Evolutionary conservation across 2,888 invertebrate genomes (phyloP).

Genomic region (Leptopilina myrica): DNA sequence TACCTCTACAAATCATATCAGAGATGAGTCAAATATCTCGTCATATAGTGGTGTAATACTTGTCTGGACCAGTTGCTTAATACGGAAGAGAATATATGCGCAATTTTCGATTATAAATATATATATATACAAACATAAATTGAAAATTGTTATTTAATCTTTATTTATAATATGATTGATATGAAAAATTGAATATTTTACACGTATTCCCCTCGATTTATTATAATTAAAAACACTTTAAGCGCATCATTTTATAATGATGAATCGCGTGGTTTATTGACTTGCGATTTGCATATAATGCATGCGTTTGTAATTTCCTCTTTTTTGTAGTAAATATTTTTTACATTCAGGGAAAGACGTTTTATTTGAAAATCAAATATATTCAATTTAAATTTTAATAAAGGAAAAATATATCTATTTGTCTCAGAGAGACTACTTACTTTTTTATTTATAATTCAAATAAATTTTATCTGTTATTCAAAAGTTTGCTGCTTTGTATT

Average conservation of each 20-base stretch:
- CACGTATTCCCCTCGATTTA: neutral
- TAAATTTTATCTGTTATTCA: no score
- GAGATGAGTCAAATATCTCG: constrained; percentile 17
- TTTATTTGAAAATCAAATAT: no score
- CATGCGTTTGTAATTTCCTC: no score
- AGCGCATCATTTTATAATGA: neutral
- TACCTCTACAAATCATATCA: constrained; percentile 34
- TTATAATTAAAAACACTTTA: constrained; percentile 20
- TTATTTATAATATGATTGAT: constrained; percentile 18
- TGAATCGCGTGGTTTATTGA: neutral
- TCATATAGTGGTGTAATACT: neutral
- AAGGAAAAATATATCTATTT: no score
- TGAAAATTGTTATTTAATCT: neutral
- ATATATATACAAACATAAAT: neutral
- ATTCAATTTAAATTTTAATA: no score
- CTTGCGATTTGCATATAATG: neutral
- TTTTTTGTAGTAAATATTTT: no score
- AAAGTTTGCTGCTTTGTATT: no score
- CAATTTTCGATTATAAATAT: neutral
- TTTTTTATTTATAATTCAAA: no score
- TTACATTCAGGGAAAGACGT: no score
- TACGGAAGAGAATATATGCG: neutral
- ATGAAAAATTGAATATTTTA: neutral
- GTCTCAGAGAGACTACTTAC: no score
- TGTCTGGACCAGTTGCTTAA: constrained; percentile 15